phyloP scores from a whole-genome alignment of 2,113 vertebrate genomes.

The Coturnix japonica region DNA sequence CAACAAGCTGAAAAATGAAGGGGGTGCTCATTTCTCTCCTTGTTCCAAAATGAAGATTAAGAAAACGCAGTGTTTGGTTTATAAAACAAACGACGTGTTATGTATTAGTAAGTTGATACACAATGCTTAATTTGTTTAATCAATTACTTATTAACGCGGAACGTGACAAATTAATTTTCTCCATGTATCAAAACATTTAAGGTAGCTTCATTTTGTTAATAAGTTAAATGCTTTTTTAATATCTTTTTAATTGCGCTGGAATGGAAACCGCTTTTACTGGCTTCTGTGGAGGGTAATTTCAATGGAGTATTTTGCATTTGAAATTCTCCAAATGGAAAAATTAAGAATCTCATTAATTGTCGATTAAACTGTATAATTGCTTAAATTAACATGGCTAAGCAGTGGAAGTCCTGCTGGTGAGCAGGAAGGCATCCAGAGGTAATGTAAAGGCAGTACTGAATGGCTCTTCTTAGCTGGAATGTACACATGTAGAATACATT shows the following conservation, averaged over 20 bases:
- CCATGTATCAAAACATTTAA: not conserved
- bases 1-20: not conserved
- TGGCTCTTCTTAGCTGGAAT: not conserved
- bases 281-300: slow-evolving; percentile 22
- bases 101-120: not conserved
- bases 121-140: not conserved
- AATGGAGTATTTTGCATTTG: not conserved
- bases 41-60: not conserved
- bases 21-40: not conserved
- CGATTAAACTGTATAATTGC: slow-evolving; percentile 38
- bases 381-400: slow-evolving; percentile 25
- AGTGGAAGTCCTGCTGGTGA: not conserved
- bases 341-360: slow-evolving; percentile 26
- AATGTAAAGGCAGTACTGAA: not conserved
- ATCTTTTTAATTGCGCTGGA: slow-evolving; percentile 12
- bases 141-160: not conserved
- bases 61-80: slow-evolving; percentile 1
- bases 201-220: slow-evolving; percentile 20
- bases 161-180: not conserved
- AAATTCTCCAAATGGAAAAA: slow-evolving; percentile 53
- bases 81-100: not conserved
- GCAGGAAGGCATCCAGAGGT: not conserved
- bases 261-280: not conserved
- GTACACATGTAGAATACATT: not conserved
- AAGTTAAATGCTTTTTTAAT: not conserved